A percentile compares a stretch with the other conserved stretches of the same genome.
phyloP scores from a whole-genome alignment of 2,113 vertebrate species.

The Merops nubicus region DNA sequence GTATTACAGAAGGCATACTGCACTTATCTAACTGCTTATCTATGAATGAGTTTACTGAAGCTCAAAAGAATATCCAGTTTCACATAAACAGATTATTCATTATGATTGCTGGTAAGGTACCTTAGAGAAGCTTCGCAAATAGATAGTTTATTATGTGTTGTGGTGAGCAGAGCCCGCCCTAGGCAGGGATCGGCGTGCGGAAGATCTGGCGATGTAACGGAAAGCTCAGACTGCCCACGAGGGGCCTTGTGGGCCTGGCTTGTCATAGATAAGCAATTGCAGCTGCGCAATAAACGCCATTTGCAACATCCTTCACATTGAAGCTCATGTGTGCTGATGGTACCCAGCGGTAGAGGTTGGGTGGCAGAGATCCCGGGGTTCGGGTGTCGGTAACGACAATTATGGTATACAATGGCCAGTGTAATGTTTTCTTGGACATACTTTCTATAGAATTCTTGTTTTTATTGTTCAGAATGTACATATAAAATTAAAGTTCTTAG shows the following conservation, averaged over 20 bases:
- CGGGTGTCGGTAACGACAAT: no score
- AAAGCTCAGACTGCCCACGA: no score
- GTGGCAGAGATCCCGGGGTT: no score
- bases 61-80: background rate
- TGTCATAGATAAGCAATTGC: no score
- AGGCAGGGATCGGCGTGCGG: no score
- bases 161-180: no score
- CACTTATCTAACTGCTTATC: background rate
- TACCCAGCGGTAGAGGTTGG: no score
- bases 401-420: background rate
- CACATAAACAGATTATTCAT: background rate
- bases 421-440: background rate
- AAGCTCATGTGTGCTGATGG: no score
- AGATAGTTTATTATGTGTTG: conserved; percentile 9
- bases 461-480: background rate
- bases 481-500: background rate
- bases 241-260: no score
- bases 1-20: background rate
- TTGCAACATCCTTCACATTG: no score
- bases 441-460: background rate
- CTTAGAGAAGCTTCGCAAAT: background rate
- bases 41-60: background rate
- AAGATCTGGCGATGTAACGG: no score
- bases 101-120: background rate
- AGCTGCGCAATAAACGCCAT: no score